A percentile compares a stretch with the other conserved stretches of the same genome.
Evolutionary conservation across 2,797 vertebrate species (phyloP).

Genomic region (Bradypodion ventrale): DNA sequence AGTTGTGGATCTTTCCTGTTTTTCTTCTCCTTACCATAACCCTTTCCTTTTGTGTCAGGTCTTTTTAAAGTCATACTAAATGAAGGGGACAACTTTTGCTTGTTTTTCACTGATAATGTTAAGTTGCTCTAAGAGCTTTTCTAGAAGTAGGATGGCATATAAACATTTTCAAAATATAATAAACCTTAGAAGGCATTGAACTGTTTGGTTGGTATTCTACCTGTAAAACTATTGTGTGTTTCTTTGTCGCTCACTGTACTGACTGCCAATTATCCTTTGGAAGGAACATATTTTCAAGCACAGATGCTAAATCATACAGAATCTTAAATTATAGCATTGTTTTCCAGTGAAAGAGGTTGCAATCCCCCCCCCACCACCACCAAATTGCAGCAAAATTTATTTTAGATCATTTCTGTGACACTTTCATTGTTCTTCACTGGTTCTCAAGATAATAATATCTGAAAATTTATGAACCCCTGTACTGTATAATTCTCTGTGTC

Average conservation of each 20-base stretch:
- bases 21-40: neutral
- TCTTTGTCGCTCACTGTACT: slow-evolving; percentile 19
- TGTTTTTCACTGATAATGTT: neutral
- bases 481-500: slow-evolving; percentile 7
- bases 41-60: slow-evolving; percentile 13
- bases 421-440: slow-evolving; percentile 32
- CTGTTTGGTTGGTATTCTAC: neutral
- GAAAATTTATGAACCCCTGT: slow-evolving; percentile 32
- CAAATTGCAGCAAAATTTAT: neutral
- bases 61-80: neutral
- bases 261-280: neutral
- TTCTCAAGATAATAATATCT: slow-evolving; percentile 13
- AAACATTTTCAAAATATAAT: neutral
- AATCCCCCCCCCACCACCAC: too few species aligned
- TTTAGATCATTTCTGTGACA: slow-evolving; percentile 30
- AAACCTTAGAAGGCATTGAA: neutral
- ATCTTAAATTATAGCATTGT: slow-evolving; percentile 28
- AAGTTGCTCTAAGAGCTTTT: neutral
- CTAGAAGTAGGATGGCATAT: neutral
- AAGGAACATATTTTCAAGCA: slow-evolving; percentile 35
- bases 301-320: neutral
- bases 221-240: neutral
- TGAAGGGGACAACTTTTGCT: neutral
- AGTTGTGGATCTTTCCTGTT: slow-evolving; percentile 18
- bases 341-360: neutral